Conservation (phyloP, 1,140 invertebrate species). For the Antheraea mylitta region DNA sequence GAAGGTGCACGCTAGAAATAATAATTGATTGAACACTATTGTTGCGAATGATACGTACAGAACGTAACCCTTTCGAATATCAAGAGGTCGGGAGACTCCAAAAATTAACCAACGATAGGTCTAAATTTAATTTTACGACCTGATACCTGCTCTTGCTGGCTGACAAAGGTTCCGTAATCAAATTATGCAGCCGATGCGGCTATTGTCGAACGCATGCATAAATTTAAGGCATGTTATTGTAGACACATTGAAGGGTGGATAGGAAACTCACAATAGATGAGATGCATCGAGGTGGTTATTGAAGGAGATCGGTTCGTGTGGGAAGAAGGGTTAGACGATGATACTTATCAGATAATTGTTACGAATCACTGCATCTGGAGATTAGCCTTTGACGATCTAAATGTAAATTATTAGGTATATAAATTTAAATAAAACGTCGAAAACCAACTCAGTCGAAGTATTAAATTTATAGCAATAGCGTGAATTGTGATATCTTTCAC, state of each 20-base stretch:
- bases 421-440: slow-evolving; percentile 6
- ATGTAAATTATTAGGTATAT: slow-evolving; percentile 19
- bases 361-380: slow-evolving; percentile 65
- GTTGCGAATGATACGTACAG: slow-evolving; percentile 60
- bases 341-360: slow-evolving; percentile 77
- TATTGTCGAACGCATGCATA: slow-evolving; percentile 70
- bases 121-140: slow-evolving; percentile 77
- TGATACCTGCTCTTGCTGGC: slow-evolving; percentile 68
- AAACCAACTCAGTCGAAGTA: not conserved
- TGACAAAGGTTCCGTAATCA: slow-evolving; percentile 74
- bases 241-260: slow-evolving; percentile 58
- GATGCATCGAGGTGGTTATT: slow-evolving; percentile 60
- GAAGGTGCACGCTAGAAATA: slow-evolving; percentile 68
- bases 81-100: slow-evolving; percentile 67
- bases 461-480: not conserved
- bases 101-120: slow-evolving; percentile 75
- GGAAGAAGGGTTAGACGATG: slow-evolving; percentile 69
- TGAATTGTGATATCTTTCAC: slow-evolving; percentile 22
- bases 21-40: slow-evolving; percentile 72
- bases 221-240: slow-evolving; percentile 66
- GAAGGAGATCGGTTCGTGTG: slow-evolving; percentile 56
- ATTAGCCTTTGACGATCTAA: slow-evolving; percentile 26
- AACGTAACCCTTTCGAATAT: slow-evolving; percentile 48
- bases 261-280: slow-evolving; percentile 52
- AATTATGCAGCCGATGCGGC: slow-evolving; percentile 74